These are phyloP conservation scores for Pyrocephalus nanus DNA, from an alignment of 2,797 vertebrate species.

Conservation along the genomic window DNA sequence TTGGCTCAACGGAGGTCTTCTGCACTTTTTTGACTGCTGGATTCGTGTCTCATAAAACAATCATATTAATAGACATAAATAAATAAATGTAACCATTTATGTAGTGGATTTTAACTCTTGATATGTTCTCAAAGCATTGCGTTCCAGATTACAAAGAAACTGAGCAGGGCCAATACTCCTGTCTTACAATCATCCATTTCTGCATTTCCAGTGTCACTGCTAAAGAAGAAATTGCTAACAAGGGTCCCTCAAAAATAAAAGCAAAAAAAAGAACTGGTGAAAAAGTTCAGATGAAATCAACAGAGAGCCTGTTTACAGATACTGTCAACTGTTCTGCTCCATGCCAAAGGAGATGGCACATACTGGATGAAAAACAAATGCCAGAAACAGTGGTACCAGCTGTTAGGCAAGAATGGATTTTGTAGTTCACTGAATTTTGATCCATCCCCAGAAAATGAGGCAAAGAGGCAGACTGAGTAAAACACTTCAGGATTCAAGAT, in stretches of 20 bases:
- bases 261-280: background rate
- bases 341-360: background rate
- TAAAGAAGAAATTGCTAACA: background rate
- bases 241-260: background rate
- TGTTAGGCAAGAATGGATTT: background rate
- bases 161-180: background rate
- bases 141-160: background rate
- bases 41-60: background rate
- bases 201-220: background rate
- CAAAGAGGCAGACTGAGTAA: background rate
- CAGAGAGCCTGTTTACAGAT: background rate
- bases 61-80: background rate
- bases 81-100: background rate
- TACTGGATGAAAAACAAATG: background rate
- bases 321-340: background rate
- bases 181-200: background rate
- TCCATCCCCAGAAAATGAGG: background rate
- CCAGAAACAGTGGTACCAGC: background rate
- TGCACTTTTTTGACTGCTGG: background rate
- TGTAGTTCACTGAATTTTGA: conserved; percentile 15
- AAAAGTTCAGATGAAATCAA: background rate
- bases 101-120: background rate
- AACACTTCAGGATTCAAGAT: background rate
- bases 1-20: background rate
- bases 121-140: background rate